These are phyloP conservation scores for Sebastes steindachneri DNA, from an alignment of 2,797 vertebrate species.

Conservation along the genomic window DNA sequence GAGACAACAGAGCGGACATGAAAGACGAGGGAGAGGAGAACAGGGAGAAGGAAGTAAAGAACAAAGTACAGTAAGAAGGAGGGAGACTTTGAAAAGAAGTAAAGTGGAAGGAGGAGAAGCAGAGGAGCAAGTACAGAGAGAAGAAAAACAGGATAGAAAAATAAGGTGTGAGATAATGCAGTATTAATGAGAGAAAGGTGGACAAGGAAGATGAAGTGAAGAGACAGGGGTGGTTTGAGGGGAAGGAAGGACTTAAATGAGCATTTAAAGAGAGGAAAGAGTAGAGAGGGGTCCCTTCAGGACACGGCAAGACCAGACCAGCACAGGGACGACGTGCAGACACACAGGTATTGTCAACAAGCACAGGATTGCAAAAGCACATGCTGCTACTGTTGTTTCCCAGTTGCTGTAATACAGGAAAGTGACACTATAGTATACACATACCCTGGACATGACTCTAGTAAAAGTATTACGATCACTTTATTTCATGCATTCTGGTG, in stretches of 20 bases:
- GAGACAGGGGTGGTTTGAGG: background rate
- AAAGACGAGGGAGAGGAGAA: background rate
- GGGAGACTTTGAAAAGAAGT: background rate
- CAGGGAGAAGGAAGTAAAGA: background rate
- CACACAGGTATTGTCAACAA: background rate
- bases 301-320: background rate
- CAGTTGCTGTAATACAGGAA: background rate
- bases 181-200: background rate
- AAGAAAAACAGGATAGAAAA: background rate
- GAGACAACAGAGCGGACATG: background rate
- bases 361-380: conserved; percentile 30
- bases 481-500: background rate
- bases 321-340: conserved; percentile 8
- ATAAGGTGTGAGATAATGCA: too few species aligned
- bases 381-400: background rate
- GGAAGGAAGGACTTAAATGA: background rate
- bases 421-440: background rate
- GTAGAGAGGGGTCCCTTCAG: background rate
- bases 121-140: background rate
- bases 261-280: background rate
- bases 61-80: background rate
- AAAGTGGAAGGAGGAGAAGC: background rate
- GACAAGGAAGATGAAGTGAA: background rate
- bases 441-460: background rate
- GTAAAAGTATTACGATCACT: background rate